Base-by-base conservation (phyloP, 2,797 vertebrate genomes). In the Poecilia wingei region DNA sequence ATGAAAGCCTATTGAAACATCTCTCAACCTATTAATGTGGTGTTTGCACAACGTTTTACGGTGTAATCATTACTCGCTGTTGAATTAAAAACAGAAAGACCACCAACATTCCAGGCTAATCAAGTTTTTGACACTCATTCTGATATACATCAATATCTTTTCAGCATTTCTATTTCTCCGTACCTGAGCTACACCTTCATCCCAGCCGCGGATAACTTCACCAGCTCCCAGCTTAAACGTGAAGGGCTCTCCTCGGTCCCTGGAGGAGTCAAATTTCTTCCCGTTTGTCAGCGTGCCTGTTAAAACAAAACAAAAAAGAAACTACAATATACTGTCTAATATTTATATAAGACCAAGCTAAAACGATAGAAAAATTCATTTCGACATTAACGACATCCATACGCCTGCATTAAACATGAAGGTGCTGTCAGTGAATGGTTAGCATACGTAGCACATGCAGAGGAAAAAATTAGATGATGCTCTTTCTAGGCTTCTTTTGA, bases 161-260 rank as follows among this genome's bases (percentile, higher is more conserved):
- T 39, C 8, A 4, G 39, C 39, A 43, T 69, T 69, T 43, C 22
- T 16, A 3, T n/a, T 45, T n/a, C 33, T 71, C 14, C 78, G 71
- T 91, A 98, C 97, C 97, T 93, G 93, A 73, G 94, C 95, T 0
- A 98, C 96, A 46, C 97, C 97, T 92, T 97, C 97, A 86, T 98
- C 98, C 98, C 97, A 98, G 86, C 96, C 97, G 5, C 95, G 95
- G 80, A 98, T 98, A 78, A 98, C 98, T 79, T 97, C 88, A 76
- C 96, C 94, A 14, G 84, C 73, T 80, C 97, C 97, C 76, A 98
- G 91, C 79, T 89, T 92, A 79, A 98, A 98, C 51, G 91, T 78
- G 92, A 98, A 98, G 1, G 98, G 96, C 61, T 95, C 87, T 80
- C 94, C 95, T 85, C 97, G 95, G 85, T 97, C 96, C 69, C 96